Base-by-base conservation (phyloP, 2,113 vertebrate genomes). In the Carettochelys insculpta region DNA sequence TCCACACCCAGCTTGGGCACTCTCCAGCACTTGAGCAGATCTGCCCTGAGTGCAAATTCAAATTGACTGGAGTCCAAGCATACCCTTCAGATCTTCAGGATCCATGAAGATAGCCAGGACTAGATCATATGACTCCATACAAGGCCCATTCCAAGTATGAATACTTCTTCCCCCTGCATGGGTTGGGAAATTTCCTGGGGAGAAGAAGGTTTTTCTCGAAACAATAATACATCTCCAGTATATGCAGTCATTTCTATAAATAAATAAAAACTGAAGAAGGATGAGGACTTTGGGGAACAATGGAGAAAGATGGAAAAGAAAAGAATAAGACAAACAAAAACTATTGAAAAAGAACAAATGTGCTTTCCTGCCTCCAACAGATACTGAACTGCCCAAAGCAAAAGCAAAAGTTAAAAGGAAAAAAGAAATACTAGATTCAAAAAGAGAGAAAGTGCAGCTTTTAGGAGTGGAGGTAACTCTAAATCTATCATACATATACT, bases 281-380 rank as follows among this genome's bases (percentile, higher is more conserved):
- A 38, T 16, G 17, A 38, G 75, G 16, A 22, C 19, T 16, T 92
- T 68, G 17, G 61, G 3, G 3, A 45, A 2, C 4, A 4, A 80
- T 47, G 65, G 3, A 89, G 25, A 82, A 90, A 90, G 16, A 83
- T 53, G 0, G 54, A 58, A 88, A 76, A 3, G 51, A 48, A 3
- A 48, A 81, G 73, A 11, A 77, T 1, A 78, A 3, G n/a, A n/a
- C n/a, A n/a, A n/a, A n/a, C 0, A 88, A 3, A 85, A 89, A 38
- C 17, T 3, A 25, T 2, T 0, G 0, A 25, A 53, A 82, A 75
- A 43, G 0, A 47, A 0, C 2, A 61, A 4, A 1, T 82, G 85
- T 80, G 0, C 6, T 53, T 85, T 77, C 29, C 22, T 87, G 14
- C 2, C 10, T 84, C 87, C 19, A 65, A 58, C 2, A 41, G 68